Percentiles rank a stretch among this genome's conserved stretches.
Conservation (phyloP, 2,888 invertebrate genomes). For the Drosophila subsilvestris region DNA sequence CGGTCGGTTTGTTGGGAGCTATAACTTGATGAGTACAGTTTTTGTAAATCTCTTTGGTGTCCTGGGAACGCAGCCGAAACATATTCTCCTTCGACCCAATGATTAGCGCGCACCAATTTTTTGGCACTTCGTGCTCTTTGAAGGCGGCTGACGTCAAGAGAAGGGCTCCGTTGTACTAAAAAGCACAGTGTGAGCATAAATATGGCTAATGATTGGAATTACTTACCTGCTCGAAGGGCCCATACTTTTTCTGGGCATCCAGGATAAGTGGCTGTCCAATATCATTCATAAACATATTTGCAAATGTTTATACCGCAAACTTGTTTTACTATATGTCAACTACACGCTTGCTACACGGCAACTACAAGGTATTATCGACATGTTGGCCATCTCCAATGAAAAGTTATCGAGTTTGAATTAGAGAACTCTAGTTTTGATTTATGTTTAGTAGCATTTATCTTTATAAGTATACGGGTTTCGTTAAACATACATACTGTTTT, state of each 20-base stretch:
- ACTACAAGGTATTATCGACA: too few relatives aligned
- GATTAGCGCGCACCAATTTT: slow-evolving; percentile 43
- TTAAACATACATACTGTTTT: slow-evolving; percentile 70
- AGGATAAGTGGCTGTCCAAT: slow-evolving; percentile 63
- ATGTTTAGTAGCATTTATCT: slow-evolving; percentile 12
- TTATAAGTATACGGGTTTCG: slow-evolving; percentile 41
- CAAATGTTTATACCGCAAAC: too few relatives aligned
- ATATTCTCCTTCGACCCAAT: slow-evolving; percentile 51
- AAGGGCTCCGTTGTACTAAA: slow-evolving; percentile 55
- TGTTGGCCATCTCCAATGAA: too few relatives aligned
- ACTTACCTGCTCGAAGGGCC: slow-evolving; percentile 47
- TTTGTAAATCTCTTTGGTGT: background rate
- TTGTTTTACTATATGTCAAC: too few relatives aligned
- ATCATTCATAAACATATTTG: slow-evolving; percentile 57
- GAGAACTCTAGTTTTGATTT: background rate
- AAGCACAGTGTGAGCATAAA: background rate
- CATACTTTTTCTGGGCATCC: slow-evolving; percentile 35
- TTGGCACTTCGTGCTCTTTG: slow-evolving; percentile 31
- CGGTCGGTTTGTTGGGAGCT: slow-evolving; percentile 26
- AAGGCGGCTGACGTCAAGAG: slow-evolving; percentile 59
- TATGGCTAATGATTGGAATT: background rate
- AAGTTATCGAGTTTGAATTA: background rate
- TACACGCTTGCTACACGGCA: too few relatives aligned
- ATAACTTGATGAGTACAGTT: slow-evolving; percentile 22
- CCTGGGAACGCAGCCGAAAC: slow-evolving; percentile 1